Conservation (phyloP, 2,113 vertebrate genomes). For the Shinisaurus crocodilurus region DNA sequence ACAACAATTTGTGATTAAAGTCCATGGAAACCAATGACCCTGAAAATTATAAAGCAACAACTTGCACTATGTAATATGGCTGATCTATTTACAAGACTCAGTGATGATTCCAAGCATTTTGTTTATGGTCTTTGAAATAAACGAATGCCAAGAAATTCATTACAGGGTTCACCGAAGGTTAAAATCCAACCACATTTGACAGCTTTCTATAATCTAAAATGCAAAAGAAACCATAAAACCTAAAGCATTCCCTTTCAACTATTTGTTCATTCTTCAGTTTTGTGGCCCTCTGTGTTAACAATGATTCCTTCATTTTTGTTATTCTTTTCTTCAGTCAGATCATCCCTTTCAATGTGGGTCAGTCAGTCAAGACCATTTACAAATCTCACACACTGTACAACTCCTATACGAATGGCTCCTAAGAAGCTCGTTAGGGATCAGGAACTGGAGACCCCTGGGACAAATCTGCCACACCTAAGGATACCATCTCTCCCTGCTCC, state of each 20-base stretch:
- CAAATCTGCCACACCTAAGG: no score
- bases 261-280: not conserved
- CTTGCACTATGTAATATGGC: not conserved
- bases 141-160: slow-evolving; percentile 14
- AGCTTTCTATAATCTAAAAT: not conserved
- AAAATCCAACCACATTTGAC: slow-evolving; percentile 32
- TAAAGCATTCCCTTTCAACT: not conserved
- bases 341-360: not conserved
- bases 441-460: not conserved
- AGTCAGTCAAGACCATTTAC: not conserved
- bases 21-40: not conserved
- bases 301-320: not conserved
- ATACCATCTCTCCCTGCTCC: not conserved
- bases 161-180: not conserved
- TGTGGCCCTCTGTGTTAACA: not conserved
- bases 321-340: not conserved
- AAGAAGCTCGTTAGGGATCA: not conserved
- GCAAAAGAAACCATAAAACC: not conserved
- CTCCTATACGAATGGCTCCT: not conserved
- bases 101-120: slow-evolving; percentile 10
- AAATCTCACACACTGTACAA: not conserved
- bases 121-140: slow-evolving; percentile 3
- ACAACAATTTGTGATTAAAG: slow-evolving; percentile 32
- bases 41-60: slow-evolving; percentile 18
- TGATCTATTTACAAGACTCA: slow-evolving; percentile 13